Base-by-base conservation (phyloP, 2,113 vertebrate species). In the Motacilla tschutschensis region DNA sequence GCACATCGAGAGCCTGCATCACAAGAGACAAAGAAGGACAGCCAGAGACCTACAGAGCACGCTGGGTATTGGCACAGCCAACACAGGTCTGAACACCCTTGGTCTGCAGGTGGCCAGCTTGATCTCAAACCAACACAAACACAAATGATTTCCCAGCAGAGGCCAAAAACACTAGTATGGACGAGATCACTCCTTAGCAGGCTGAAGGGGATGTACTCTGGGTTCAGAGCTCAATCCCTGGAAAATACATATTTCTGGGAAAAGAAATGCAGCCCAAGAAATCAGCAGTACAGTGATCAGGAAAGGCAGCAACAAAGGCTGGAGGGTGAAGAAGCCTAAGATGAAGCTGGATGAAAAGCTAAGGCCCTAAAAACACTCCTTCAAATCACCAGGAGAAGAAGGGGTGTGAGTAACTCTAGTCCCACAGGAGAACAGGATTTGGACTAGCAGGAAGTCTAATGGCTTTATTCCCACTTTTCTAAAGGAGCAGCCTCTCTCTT, bases 61-160 rank as follows among this genome's bases (percentile, higher is more conserved):
- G 0, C 12, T 29, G n/a, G 17, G 14, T 43, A 50, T 26, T 0
- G 0, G 47, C 55, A 76, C 20, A 63, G 54, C 10, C 19, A 79
- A 40, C n/a, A 63, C 0, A 2, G 21, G 25, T 10, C 29, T 71
- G 58, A 31, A 36, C 51, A 67, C 12, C 6, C 58, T 15, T 21
- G 21, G 46, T 38, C 33, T 83, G 29, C 47, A 60, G 28, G 38
- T 46, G 43, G 40, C 25, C 53, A 54, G 35, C 36, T 35, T 43
- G 17, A 67, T 22, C 33, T 79, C 79, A 75, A 71, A 58, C 12
- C 29, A 66, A 16, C 36, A 63, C 5, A 80, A 62, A 58, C 0
- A 2, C 43, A 35, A 46, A 57, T 28, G 5, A 81, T 41, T 44
- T 58, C 53, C 40, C 58, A 78, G 70, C 12, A 48, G 82, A 89